Percentiles rank a stretch among this genome's conserved stretches.
phyloP scores from a whole-genome alignment of 2,888 invertebrate species.

The Pollenia amentaria region DNA sequence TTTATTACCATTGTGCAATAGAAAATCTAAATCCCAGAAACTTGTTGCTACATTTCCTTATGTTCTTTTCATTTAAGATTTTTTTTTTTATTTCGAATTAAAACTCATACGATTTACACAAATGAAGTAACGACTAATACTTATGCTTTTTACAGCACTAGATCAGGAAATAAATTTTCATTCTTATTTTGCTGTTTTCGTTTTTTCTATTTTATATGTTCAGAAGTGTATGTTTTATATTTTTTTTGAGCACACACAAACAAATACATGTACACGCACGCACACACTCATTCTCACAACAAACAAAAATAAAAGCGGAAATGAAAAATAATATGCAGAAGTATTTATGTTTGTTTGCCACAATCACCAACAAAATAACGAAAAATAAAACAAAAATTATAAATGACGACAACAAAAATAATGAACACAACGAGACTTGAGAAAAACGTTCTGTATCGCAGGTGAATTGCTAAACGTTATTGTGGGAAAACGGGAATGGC shows the following conservation, averaged over 20 bases:
- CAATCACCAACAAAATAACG: conserved; percentile 54
- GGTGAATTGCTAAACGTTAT: conserved; percentile 34
- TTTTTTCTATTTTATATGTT: conserved; percentile 34
- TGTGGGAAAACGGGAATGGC: background rate
- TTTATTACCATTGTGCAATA: no score
- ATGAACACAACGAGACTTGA: conserved; percentile 30
- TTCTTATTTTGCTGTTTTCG: conserved; percentile 53
- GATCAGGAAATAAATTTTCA: conserved; percentile 66
- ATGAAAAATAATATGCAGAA: conserved; percentile 71
- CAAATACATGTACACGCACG: background rate
- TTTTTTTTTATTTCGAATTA: background rate
- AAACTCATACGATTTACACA: background rate
- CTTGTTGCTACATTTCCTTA: no score
- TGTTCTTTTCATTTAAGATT: background rate
- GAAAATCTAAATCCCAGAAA: no score
- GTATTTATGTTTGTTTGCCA: conserved; percentile 69
- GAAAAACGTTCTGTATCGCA: conserved; percentile 18
- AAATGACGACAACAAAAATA: conserved; percentile 40
- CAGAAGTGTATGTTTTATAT: no score
- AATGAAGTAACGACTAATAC: conserved; percentile 20
- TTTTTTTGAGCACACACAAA: conserved; percentile 18
- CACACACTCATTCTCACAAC: conserved; percentile 9
- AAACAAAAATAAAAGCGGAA: conserved; percentile 68
- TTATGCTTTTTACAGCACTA: conserved; percentile 49
- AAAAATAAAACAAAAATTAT: conserved; percentile 1